Conservation (phyloP, 2,113 vertebrate genomes). For the Circaetus cinerascens region DNA sequence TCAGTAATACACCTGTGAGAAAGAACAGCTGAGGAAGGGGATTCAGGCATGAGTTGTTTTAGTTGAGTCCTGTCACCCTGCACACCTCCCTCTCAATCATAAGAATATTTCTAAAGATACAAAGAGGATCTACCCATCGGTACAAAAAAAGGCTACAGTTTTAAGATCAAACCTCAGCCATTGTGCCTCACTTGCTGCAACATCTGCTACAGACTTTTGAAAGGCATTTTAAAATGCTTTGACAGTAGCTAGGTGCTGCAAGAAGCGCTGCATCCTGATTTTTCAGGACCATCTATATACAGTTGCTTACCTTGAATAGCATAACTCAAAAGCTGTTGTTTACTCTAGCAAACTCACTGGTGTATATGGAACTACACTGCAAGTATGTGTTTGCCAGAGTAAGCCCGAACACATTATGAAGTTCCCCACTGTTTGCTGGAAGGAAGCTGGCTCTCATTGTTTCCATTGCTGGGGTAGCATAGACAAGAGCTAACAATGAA, state of each 20-base stretch:
- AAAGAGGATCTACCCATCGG: neutral
- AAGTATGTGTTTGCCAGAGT: neutral
- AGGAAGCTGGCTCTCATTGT: neutral
- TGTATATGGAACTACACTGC: neutral
- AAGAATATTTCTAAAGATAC: neutral
- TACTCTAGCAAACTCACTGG: neutral
- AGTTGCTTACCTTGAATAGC: neutral
- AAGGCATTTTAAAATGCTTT: neutral
- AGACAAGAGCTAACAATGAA: neutral
- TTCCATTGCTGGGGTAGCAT: neutral
- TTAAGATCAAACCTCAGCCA: neutral
- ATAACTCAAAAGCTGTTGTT: neutral
- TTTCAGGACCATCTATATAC: neutral
- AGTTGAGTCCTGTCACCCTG: neutral
- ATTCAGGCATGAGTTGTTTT: neutral
- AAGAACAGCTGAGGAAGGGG: neutral
- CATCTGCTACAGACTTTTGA: neutral
- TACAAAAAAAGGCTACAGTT: neutral
- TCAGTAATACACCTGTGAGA: neutral
- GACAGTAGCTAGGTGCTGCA: neutral
- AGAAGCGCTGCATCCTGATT: neutral
- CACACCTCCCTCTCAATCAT: neutral
- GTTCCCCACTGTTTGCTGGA: neutral
- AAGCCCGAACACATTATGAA: neutral
- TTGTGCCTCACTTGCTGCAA: neutral